Percentiles rank a stretch among this genome's conserved stretches.
Evolutionary conservation across 2,797 vertebrate genomes (phyloP).

Genomic region (Amniataba percoides): DNA sequence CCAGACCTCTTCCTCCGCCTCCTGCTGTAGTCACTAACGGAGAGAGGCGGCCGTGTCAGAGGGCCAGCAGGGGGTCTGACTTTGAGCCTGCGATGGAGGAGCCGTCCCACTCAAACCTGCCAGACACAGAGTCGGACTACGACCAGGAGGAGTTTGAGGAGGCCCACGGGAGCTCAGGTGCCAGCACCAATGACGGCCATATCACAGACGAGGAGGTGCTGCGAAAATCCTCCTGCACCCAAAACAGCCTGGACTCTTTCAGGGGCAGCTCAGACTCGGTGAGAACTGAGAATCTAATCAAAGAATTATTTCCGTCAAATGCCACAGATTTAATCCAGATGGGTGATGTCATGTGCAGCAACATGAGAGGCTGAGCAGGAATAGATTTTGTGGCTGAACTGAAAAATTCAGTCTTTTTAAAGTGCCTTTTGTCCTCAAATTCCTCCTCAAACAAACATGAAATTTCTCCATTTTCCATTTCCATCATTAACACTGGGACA

Average conservation of each 20-base stretch:
- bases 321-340: conserved; percentile 7
- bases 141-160: conserved; percentile 94
- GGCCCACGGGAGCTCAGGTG: conserved; percentile 84
- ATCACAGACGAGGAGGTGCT: conserved; percentile 87
- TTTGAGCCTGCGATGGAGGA: conserved; percentile 76
- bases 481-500: conserved; percentile 25
- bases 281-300: conserved; percentile 67
- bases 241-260: conserved; percentile 90
- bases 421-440: not conserved
- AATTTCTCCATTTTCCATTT: conserved; percentile 16
- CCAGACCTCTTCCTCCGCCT: conserved; percentile 27
- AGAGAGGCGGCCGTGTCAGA: conserved; percentile 38
- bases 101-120: conserved; percentile 75
- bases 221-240: conserved; percentile 88
- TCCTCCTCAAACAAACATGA: not conserved
- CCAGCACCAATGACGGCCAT: conserved; percentile 87
- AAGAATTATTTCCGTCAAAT: conserved; percentile 4
- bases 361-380: conserved; percentile 6
- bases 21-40: conserved; percentile 64
- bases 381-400: conserved; percentile 6
- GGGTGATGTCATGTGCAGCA: not conserved
- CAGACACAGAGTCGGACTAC: conserved; percentile 90
- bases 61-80: conserved; percentile 46
- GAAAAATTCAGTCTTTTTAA: not conserved
- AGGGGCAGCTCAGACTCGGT: conserved; percentile 93